phyloP scores from a whole-genome alignment of 2,113 vertebrate species.

The Pelecanoides urinatrix region DNA sequence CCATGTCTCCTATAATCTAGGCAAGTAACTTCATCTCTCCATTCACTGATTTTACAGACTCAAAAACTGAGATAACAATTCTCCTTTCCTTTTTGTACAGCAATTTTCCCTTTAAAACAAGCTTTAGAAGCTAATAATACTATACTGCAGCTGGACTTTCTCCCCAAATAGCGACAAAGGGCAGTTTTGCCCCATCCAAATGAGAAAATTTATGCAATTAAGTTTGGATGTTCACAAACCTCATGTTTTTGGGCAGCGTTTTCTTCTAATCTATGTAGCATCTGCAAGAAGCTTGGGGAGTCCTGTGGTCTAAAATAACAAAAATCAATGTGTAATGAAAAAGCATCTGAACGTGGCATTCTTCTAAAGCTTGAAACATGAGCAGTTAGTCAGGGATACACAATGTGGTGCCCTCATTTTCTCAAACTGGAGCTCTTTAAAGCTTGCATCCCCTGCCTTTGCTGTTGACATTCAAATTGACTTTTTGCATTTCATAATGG shows the following conservation, averaged over 20 bases:
- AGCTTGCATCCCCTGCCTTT: conserved; percentile 16
- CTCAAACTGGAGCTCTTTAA: conserved; percentile 37
- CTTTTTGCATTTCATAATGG: conserved; percentile 68
- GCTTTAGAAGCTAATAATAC: background rate
- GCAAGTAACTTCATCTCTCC: background rate
- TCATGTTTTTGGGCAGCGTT: background rate
- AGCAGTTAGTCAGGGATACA: background rate
- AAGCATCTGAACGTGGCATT: background rate
- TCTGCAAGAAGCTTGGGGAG: background rate
- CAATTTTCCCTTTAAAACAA: background rate
- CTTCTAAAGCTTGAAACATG: background rate
- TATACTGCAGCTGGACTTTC: background rate
- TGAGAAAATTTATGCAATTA: background rate
- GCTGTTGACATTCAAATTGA: conserved; percentile 73
- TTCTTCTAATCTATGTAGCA: background rate
- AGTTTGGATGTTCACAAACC: background rate
- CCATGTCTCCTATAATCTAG: background rate
- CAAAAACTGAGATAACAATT: background rate
- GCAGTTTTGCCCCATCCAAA: background rate
- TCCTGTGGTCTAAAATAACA: background rate
- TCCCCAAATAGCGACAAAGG: background rate
- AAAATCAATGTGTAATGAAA: conserved; percentile 2
- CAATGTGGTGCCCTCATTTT: conserved; percentile 47
- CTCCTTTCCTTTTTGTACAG: background rate
- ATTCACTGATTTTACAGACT: background rate